A percentile compares a stretch with the other conserved stretches of the same genome.
Evolutionary conservation across 1,140 invertebrate genomes (phyloP).

Genomic region (Pogonus chalceus): DNA sequence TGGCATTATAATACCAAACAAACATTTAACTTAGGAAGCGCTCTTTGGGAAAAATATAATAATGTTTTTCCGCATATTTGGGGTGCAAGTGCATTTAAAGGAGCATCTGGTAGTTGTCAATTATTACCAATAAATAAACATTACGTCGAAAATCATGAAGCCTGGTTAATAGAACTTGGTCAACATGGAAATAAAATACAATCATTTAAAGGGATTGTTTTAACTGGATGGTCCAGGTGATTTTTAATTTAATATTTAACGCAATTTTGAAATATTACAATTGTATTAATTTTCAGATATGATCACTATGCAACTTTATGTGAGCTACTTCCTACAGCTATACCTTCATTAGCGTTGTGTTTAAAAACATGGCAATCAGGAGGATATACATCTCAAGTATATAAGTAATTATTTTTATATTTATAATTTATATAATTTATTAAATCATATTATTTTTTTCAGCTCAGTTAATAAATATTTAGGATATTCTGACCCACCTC

Average conservation of each 20-base stretch:
- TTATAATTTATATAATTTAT: neutral
- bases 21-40: constrained; percentile 25
- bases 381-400: constrained; percentile 37
- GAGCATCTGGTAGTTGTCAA: constrained; percentile 43
- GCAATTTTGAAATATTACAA: constrained; percentile 5
- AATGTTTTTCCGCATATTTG: constrained; percentile 75
- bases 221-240: constrained; percentile 65
- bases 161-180: constrained; percentile 48
- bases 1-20: constrained; percentile 51
- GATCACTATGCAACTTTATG: constrained; percentile 86
- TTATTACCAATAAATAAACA: constrained; percentile 45
- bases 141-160: constrained; percentile 58
- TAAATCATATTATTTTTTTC: constrained; percentile 5
- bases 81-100: constrained; percentile 83
- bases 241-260: constrained; percentile 7
- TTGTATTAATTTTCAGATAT: constrained; percentile 44
- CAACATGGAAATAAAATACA: constrained; percentile 40
- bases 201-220: constrained; percentile 49
- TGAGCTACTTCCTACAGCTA: constrained; percentile 65
- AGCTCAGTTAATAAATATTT: constrained; percentile 37
- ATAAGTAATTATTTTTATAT: constrained; percentile 29
- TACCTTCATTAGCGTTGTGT: constrained; percentile 60
- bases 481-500: constrained; percentile 39
- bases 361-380: constrained; percentile 44
- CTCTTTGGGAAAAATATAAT: constrained; percentile 67